Conservation (phyloP, 2,113 vertebrate species). For the Fregata magnificens region DNA sequence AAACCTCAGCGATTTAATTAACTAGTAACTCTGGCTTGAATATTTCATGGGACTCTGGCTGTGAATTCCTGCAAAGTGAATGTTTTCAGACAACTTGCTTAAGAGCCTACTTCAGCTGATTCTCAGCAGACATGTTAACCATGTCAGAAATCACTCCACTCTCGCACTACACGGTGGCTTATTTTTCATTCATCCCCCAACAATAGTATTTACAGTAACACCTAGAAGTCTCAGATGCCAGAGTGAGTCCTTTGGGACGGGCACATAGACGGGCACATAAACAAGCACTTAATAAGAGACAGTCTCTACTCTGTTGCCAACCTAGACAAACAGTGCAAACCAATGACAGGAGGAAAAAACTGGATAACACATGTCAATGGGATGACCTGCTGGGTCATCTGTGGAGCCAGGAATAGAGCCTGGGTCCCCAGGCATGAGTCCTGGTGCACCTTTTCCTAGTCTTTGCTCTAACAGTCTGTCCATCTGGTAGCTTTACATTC, state of each 20-base stretch:
- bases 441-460: too few species aligned
- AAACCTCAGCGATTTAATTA: not conserved
- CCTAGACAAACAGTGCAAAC: not conserved
- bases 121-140: not conserved
- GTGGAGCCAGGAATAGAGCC: not conserved
- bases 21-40: not conserved
- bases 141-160: not conserved
- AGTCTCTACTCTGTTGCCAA: not conserved
- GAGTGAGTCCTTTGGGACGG: not conserved
- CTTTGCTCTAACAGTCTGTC: not conserved
- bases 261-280: not conserved
- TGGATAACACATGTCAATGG: too few species aligned
- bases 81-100: not conserved
- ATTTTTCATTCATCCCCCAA: not conserved
- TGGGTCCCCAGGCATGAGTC: too few species aligned
- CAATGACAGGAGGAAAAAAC: not conserved
- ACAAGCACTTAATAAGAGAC: not conserved
- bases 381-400: not conserved
- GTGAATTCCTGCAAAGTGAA: not conserved
- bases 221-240: not conserved
- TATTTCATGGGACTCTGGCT: not conserved
- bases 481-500: not conserved
- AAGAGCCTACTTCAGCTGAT: not conserved
- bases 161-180: not conserved
- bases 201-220: not conserved